A percentile compares a stretch with the other conserved stretches of the same genome.
Evolutionary conservation across 2,113 vertebrate species (phyloP).

Genomic region (Microcebus tavaratra): DNA sequence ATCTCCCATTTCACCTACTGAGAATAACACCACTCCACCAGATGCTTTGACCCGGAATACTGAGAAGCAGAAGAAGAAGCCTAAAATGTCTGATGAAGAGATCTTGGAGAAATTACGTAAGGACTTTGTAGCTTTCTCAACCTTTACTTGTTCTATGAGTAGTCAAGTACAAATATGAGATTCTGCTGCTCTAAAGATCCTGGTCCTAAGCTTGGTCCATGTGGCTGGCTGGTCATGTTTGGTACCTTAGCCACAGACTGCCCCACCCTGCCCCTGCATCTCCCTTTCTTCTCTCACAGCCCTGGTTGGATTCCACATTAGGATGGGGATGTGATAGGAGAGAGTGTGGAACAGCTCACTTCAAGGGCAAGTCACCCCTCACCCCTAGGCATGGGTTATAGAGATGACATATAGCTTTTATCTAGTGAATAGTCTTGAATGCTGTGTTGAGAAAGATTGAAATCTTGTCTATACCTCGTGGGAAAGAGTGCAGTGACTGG

Average conservation of each 20-base stretch:
- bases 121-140: constrained; percentile 68
- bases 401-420: neutral
- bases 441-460: constrained; percentile 24
- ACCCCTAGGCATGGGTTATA: neutral
- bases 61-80: constrained; percentile 96
- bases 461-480: neutral
- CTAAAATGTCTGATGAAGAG: constrained; percentile 98
- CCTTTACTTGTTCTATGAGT: neutral
- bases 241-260: neutral
- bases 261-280: neutral
- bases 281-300: neutral
- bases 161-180: neutral
- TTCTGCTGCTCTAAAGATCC: neutral
- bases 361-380: neutral
- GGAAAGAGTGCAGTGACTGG: neutral
- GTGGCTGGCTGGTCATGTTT: neutral
- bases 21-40: constrained; percentile 82
- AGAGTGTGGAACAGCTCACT: neutral
- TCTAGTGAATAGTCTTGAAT: neutral
- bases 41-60: constrained; percentile 87
- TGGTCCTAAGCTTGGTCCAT: neutral
- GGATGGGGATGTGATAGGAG: neutral
- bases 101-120: constrained; percentile 97
- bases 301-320: neutral
- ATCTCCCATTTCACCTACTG: constrained; percentile 89